Base-by-base conservation (phyloP, 2,797 vertebrate genomes). In the Tokudaia muenninki region DNA sequence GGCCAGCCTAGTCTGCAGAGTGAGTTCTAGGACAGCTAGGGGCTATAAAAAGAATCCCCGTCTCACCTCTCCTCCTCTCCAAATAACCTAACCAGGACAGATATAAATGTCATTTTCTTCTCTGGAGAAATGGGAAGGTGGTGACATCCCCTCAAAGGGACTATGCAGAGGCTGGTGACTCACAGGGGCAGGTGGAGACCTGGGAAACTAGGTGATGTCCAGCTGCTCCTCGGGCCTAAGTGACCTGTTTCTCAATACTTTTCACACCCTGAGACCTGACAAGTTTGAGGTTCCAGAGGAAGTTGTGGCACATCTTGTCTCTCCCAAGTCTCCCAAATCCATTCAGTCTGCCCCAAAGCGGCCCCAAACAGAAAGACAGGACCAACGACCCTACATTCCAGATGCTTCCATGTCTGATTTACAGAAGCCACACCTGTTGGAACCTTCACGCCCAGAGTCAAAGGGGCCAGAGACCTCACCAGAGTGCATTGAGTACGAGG, bases 321-420 rank as follows among this genome's bases (percentile, higher is more conserved):
- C 13, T 61, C 22, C 50, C 14, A 41, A 16, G 57, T 93, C 75
- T 8, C n/a, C 34, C 13, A 37, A 44, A 78, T 41, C 81, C 17
- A 1, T 41, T 4, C 6, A 84, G 0, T 70, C 47, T 1, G 55
- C 34, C 41, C 34, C 13, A 22, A 65, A 59, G n/a, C 19, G 4
- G 1, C 55, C 90, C 3, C 22, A 3, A 41, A 75, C 52, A 63
- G 1, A 19, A 47, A 21, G 55, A 41, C 78, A 34, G 8, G 8
- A n/a, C 37, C 37, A 2, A 72, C 9, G 65, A 7, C 26, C 77
- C 59, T 0, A 0, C 16, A 4, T 50, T 70, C 34, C 0, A 9
- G 63, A 11, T 3, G 9, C 29, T 50, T 47, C 31, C 26, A 3
- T n/a, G 52, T 88, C 84, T 44, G 57, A 67, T 19, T 57, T 29